Evolutionary conservation across 2,888 invertebrate genomes (phyloP).

Genomic region (Ectemnius continuus): DNA sequence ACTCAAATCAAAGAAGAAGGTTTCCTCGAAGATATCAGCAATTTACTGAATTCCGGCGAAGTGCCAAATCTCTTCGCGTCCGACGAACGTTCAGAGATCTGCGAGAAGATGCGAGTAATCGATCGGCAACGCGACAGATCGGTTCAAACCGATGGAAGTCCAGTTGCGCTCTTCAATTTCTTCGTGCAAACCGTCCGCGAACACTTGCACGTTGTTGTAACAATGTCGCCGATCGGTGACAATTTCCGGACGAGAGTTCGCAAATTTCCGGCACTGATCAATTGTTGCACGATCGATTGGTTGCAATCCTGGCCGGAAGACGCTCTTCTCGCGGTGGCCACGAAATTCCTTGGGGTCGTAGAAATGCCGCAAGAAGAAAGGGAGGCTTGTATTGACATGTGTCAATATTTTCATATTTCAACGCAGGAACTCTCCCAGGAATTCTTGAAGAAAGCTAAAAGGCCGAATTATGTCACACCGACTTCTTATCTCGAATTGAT

Average conservation of each 20-base stretch:
- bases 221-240: constrained; percentile 95
- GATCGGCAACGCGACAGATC: constrained; percentile 93
- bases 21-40: constrained; percentile 95
- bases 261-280: constrained; percentile 95
- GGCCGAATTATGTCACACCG: constrained; percentile 94
- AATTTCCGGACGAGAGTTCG: constrained; percentile 89
- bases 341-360: constrained; percentile 86
- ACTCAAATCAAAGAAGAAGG: constrained; percentile 96
- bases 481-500: constrained; percentile 96
- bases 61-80: constrained; percentile 92
- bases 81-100: constrained; percentile 93
- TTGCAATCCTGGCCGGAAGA: constrained; percentile 97
- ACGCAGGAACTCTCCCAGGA: constrained; percentile 86
- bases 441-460: constrained; percentile 83
- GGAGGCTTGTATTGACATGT: constrained; percentile 90
- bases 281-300: constrained; percentile 98
- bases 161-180: constrained; percentile 93
- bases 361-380: constrained; percentile 87
- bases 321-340: constrained; percentile 93
- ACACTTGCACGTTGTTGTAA: constrained; percentile 92
- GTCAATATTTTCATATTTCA: constrained; percentile 92
- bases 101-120: constrained; percentile 95
- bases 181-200: constrained; percentile 93
- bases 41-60: constrained; percentile 94
- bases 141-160: constrained; percentile 94